Evolutionary conservation across 1,140 invertebrate species (phyloP), one percentile per base, ranked within the genome.

Genomic region (Phocides pigmalion): DNA sequence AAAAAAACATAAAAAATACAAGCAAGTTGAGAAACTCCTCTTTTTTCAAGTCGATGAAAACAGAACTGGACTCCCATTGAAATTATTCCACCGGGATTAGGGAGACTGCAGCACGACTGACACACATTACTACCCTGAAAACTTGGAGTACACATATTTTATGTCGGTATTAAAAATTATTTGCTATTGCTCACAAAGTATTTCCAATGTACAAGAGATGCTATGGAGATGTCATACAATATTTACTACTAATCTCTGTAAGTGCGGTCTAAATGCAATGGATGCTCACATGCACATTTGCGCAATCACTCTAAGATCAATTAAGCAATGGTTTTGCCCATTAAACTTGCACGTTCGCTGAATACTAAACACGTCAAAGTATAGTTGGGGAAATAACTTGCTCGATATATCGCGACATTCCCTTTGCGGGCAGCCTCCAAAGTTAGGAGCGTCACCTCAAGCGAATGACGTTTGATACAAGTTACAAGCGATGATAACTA

Each of bases 291-390:
- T 39, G 35, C 35, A 59, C 28, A 35, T 61, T 39, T 46, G 42
- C 16, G 59, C 65, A 62, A 62, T 56, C 61, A 59, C 65, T 62
- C 62, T 35, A 22, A 54, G 54, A 56, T 25, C 63, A 73, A 70
- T 64, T 70, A 73, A 63, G 56, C 49, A 65, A 62, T 63, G 61
- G 50, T 47, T 59, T n/a, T 59, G 15, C 44, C 61, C 64, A 68
- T 68, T 68, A 68, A 68, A 68, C 59, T 64, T 59, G 59, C 59
- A 72, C 66, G 63, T 64, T 6, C 14, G 44, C 42, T 41, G 50
- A 72, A 50, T 62, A 68, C 56, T 61, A 25, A 63, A 68, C 67
- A 62, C 63, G 61, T 73, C 70, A 70, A 68, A 68, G 62, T 74
- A 67, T 67, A 65, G 56, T 25, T 32, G 62, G 69, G 67, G 56